Conservation (phyloP, 1,140 invertebrate species). For the Thaumetopoea pityocampa region DNA sequence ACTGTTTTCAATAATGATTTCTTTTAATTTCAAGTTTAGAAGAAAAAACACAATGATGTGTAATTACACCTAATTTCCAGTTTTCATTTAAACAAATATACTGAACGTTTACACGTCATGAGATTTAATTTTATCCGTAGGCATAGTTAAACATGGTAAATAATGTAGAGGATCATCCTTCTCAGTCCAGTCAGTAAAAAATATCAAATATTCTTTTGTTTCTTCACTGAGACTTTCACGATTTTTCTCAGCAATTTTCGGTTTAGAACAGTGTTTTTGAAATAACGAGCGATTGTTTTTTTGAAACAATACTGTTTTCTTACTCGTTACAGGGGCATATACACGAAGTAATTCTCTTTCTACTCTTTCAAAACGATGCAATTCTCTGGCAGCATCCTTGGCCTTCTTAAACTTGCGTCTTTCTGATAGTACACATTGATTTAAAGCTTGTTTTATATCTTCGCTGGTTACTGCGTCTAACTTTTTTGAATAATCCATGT, state of each 20-base stretch:
- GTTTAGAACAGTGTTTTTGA: constrained; percentile 6
- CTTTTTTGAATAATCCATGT: constrained; percentile 43
- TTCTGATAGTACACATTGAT: constrained; percentile 36
- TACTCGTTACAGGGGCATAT: constrained; percentile 18
- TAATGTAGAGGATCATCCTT: constrained; percentile 42
- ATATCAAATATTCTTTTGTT: constrained; percentile 46
- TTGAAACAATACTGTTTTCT: too few species aligned
- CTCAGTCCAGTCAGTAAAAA: constrained; percentile 59
- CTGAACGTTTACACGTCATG: too few species aligned
- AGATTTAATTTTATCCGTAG: background rate
- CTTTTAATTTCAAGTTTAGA: constrained; percentile 10
- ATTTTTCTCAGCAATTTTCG: constrained; percentile 4
- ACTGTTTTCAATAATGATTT: constrained; percentile 57
- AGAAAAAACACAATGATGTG: background rate
- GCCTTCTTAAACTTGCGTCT: constrained; percentile 34
- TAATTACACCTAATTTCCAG: too few species aligned
- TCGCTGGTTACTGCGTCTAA: constrained; percentile 43
- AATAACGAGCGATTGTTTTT: too few species aligned
- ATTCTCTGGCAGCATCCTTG: constrained; percentile 40
- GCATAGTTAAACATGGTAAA: constrained; percentile 25
- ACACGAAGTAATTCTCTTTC: constrained; percentile 39
- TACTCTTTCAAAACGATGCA: constrained; percentile 41
- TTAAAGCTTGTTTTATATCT: constrained; percentile 35
- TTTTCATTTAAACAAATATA: too few species aligned
- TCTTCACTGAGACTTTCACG: constrained; percentile 23